Evolutionary conservation across 2,797 vertebrate genomes (phyloP), one percentile per base, ranked within the genome.

Genomic region (Sebastes aleutianus): DNA sequence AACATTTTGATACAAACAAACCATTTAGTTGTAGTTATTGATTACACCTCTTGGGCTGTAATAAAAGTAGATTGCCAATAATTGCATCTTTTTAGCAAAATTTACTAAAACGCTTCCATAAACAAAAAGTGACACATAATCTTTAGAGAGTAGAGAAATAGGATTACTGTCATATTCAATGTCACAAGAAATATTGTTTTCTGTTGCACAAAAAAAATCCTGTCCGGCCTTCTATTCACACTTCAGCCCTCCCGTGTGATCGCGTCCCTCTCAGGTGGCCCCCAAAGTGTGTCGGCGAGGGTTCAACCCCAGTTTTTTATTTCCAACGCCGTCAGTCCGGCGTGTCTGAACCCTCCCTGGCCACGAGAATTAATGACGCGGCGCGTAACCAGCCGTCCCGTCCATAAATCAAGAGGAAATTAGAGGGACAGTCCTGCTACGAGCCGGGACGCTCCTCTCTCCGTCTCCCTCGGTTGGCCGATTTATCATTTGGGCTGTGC

Each of bases 321-420:
- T 80, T 90, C 79, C 79, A 68, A 47, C 85, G 78, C 82, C 87
- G 87, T 94, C 91, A 88, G 80, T 92, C 92, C 66, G 61, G 91
- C 91, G 86, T 90, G 92, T 95, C 95, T 89, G 85, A 95, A 87
- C 87, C 90, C 92, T 95, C 87, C 93, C 93, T 91, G 93, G 91
- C 96, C 88, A 63, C 89, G 94, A 94, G 94, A 97, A 98, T 98
- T 98, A 98, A 98, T 97, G 97, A 96, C 93, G 92, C 90, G 88
- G 94, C 91, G 95, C 93, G 95, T 96, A 95, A 96, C 92, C 93
- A 95, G 92, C 95, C 93, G 87, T 96, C 95, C 95, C 93, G 91
- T 97, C 96, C 96, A 98, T 98, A 98, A 98, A 98, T 98, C 97
- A 98, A 93, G 88, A 92, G 94, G 96, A 97, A 97, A 98, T 97